These are phyloP conservation scores for Oncorhynchus tshawytscha DNA, from an alignment of 2,113 vertebrate genomes.

Conservation along the genomic window DNA sequence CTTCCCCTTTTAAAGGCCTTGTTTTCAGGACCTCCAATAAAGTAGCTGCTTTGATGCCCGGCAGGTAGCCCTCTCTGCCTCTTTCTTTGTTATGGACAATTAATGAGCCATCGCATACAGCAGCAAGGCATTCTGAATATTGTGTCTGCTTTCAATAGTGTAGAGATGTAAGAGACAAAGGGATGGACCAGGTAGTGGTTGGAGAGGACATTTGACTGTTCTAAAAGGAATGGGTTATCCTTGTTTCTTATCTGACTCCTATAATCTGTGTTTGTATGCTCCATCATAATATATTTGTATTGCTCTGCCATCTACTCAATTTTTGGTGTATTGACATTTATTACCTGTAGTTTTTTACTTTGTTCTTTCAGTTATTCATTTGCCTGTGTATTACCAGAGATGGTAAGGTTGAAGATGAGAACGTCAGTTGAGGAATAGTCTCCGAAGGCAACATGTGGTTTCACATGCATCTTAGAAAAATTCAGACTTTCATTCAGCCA, in stretches of 20 bases:
- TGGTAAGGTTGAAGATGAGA: too few relatives aligned
- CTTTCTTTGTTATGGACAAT: slow-evolving; percentile 55
- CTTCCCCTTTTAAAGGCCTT: slow-evolving; percentile 37
- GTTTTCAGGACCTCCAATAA: slow-evolving; percentile 41
- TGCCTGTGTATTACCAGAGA: too few relatives aligned
- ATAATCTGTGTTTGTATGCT: background rate
- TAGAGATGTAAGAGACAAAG: background rate
- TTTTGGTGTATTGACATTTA: too few relatives aligned
- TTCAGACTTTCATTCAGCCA: too few relatives aligned
- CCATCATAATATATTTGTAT: background rate
- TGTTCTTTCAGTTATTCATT: too few relatives aligned
- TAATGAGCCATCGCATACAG: slow-evolving; percentile 54
- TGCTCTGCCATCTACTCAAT: too few relatives aligned
- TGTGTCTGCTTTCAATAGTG: slow-evolving; percentile 37
- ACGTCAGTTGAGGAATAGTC: too few relatives aligned
- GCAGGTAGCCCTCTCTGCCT: slow-evolving; percentile 50
- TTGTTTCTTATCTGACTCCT: background rate
- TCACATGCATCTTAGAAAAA: too few relatives aligned
- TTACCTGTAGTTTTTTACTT: too few relatives aligned
- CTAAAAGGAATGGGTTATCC: background rate
- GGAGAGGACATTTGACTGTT: background rate
- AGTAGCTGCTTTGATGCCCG: slow-evolving; percentile 48
- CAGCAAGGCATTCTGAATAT: slow-evolving; percentile 36
- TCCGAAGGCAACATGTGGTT: too few relatives aligned
- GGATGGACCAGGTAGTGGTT: background rate